Evolutionary conservation across 2,797 vertebrate species (phyloP), one percentile per base, ranked within the genome.

Genomic region (Melanotaenia trifasciata): DNA sequence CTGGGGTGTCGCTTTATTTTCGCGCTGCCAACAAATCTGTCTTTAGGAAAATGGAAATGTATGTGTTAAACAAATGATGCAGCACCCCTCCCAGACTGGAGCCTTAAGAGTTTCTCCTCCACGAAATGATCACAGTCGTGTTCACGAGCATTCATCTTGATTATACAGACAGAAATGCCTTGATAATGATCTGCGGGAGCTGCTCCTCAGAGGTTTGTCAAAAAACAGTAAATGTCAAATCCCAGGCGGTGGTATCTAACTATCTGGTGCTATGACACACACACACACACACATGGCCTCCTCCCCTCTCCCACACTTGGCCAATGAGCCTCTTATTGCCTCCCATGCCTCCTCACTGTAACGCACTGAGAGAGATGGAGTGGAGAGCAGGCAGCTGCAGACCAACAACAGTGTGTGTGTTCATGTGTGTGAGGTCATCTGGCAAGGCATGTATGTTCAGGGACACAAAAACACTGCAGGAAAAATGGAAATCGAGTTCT

Each of bases 171-270:
- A 90, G 89, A 91, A 90, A 89, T 74, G 84, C 89, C 91, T 89
- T 92, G 93, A 94, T 94, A 91, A 93, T 93, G 91, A 94, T 93
- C 90, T 90, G 90, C 83, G 85, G 87, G 92, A 90, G 92, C 89
- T 75, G 78, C 77, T 87, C 84, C 84, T 94, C 90, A 91, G 83
- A 93, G 92, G 87, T 94, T 94, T 89, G 88, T 87, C 88, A 90
- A 83, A 90, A 92, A 92, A 91, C 88, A 87, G 85, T 89, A 90
- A 90, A 92, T 91, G 89, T 93, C 89, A 90, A 84, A 89, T 85
- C 84, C 83, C 87, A 69, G 76, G 57, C 83, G 74, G 88, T 88
- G 85, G 84, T 84, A 79, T 88, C 80, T 80, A 84, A 88, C 86
- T 86, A 80, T 86, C 84, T 87, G 81, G 70, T 84, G 78, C 50